These are phyloP conservation scores for Anarhynchus alexandrinus DNA, from an alignment of 2,113 vertebrate genomes.

Conservation along the genomic window DNA sequence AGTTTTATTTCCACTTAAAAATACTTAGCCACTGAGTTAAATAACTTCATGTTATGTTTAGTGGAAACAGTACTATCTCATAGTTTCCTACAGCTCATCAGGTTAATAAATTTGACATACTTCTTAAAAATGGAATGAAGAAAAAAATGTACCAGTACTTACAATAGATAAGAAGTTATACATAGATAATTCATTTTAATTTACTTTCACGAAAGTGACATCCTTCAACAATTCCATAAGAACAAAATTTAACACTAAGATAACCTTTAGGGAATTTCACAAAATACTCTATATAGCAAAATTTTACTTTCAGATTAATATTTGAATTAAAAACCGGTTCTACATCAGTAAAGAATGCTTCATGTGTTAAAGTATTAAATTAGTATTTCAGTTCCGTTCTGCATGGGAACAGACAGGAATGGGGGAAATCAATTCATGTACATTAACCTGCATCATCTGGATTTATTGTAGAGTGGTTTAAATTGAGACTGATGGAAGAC, in stretches of 20 bases:
- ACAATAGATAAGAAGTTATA: not conserved
- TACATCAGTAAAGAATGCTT: not conserved
- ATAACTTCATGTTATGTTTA: not conserved
- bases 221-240: not conserved
- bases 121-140: not conserved
- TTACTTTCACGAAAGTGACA: not conserved
- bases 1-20: not conserved
- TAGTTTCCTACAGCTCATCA: not conserved
- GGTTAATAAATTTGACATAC: not conserved
- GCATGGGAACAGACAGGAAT: conserved; percentile 10
- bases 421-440: conserved; percentile 18
- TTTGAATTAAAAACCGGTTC: not conserved
- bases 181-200: not conserved
- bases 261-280: not conserved
- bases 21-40: not conserved
- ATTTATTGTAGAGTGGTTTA: conserved; percentile 41
- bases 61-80: not conserved
- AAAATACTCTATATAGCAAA: not conserved
- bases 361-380: conserved; percentile 40
- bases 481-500: conserved; percentile 53
- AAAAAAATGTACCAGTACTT: not conserved
- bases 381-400: conserved; percentile 26
- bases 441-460: conserved; percentile 44
- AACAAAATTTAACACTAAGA: not conserved
- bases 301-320: not conserved